Evolutionary conservation across 2,797 vertebrate genomes (phyloP), one percentile per base, ranked within the genome.

Genomic region (Helostoma temminkii): DNA sequence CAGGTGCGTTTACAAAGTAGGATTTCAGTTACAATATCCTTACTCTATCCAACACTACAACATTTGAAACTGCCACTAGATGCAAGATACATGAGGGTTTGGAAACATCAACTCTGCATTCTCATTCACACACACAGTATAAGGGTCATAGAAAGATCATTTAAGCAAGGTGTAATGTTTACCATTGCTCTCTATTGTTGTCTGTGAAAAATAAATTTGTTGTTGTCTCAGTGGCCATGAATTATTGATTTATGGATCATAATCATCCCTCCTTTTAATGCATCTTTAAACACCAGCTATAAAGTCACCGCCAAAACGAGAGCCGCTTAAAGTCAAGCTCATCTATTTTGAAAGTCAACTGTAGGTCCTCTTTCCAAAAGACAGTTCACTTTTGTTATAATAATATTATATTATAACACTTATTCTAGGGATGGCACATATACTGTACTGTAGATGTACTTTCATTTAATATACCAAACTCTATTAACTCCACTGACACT

Each of bases 171-270:
- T 92, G 91, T 89, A 81, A 87, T 81, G 88, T 90, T 91, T 48
- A 83, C 68, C 83, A 74, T 78, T 56, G 52, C 55, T 66, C 70
- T 76, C 63, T 56, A 53, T 87, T 87, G 78, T 88, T 83, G 36
- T 61, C 78, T 49, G 77, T 58, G 69, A 88, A 81, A 67, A 92
- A 92, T 90, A 86, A 89, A 84, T 87, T 86, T 80, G 89, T 87
- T 84, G 88, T 60, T 36, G 85, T 88, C 82, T 91, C 84, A 61
- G 26, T 92, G 71, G 63, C 85, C 80, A 88, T 92, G 61, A 86
- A 93, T 93, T 90, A 94, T 93, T 93, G 46, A 93, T 89, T 80
- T 68, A 82, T 82, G 71, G 78, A 86, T 92, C 80, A 91, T 88
- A 90, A 92, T 88, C 83, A 78, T 82, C 76, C 82, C 76, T 78